These are phyloP conservation scores for Drosophila ohnishii DNA, from an alignment of 1,140 invertebrate species.

Conservation along the genomic window DNA sequence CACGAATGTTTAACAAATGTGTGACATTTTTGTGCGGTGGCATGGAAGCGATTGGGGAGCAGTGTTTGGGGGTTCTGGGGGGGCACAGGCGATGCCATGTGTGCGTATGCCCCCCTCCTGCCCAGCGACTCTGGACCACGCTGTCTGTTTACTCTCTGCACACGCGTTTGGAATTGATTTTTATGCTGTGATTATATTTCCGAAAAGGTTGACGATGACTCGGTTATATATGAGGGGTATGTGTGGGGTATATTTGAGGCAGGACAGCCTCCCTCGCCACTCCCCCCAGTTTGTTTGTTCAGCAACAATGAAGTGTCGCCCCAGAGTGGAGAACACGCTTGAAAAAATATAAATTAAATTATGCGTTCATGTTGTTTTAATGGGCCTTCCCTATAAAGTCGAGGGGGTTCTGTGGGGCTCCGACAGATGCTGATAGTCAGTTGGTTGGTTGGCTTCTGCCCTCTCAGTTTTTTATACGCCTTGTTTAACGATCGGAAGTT, in stretches of 20 bases:
- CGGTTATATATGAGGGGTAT: conserved; percentile 18
- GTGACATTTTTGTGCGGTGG: conserved; percentile 74
- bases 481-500: conserved; percentile 81
- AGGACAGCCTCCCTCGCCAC: conserved; percentile 17
- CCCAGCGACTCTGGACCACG: conserved; percentile 36
- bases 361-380: conserved; percentile 82
- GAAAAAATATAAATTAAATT: conserved; percentile 82
- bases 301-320: conserved; percentile 79
- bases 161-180: conserved; percentile 81
- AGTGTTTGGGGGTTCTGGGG: conserved; percentile 6
- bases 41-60: conserved; percentile 37
- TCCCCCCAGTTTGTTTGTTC: conserved; percentile 52
- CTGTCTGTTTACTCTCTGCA: conserved; percentile 75
- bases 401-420: conserved; percentile 17
- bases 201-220: conserved; percentile 80
- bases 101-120: conserved; percentile 19
- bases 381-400: conserved; percentile 49
- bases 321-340: conserved; percentile 66
- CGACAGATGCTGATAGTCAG: conserved; percentile 53
- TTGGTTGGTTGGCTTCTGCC: conserved; percentile 28
- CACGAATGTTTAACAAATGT: conserved; percentile 80
- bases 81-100: conserved; percentile 41
- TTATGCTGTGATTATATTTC: conserved; percentile 82
- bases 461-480: conserved; percentile 61
- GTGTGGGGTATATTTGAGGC: conserved; percentile 23